Evolutionary conservation across 2,113 vertebrate species (phyloP).

Genomic region (Gavia stellata): DNA sequence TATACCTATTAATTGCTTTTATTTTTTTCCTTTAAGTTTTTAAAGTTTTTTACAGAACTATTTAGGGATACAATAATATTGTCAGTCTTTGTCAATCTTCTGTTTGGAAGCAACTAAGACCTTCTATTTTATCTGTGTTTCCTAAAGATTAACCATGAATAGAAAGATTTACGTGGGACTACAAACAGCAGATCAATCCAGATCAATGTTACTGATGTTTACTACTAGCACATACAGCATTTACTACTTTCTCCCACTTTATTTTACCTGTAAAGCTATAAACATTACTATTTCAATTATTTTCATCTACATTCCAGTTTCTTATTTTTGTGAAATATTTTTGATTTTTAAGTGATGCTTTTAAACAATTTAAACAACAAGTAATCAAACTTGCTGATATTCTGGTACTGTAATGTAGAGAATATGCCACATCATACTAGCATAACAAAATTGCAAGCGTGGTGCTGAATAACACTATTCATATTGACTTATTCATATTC

Average conservation of each 20-base stretch:
- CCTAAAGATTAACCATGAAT: not conserved
- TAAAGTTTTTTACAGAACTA: not conserved
- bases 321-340: not conserved
- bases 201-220: not conserved
- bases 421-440: not conserved
- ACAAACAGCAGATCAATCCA: not conserved
- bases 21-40: not conserved
- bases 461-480: not conserved
- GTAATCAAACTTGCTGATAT: not conserved
- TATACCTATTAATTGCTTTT: not conserved
- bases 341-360: not conserved
- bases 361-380: not conserved
- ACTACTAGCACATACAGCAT: not conserved
- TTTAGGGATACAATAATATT: not conserved
- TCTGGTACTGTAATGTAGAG: not conserved
- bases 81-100: not conserved
- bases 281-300: not conserved
- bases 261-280: not conserved
- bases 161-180: not conserved
- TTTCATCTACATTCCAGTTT: not conserved
- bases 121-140: not conserved
- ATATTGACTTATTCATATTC: not conserved
- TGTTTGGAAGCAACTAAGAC: not conserved
- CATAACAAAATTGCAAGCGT: not conserved
- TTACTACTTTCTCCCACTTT: not conserved